These are phyloP conservation scores for Aplocera efformata DNA, from an alignment of 2,888 invertebrate species.

Conservation along the genomic window DNA sequence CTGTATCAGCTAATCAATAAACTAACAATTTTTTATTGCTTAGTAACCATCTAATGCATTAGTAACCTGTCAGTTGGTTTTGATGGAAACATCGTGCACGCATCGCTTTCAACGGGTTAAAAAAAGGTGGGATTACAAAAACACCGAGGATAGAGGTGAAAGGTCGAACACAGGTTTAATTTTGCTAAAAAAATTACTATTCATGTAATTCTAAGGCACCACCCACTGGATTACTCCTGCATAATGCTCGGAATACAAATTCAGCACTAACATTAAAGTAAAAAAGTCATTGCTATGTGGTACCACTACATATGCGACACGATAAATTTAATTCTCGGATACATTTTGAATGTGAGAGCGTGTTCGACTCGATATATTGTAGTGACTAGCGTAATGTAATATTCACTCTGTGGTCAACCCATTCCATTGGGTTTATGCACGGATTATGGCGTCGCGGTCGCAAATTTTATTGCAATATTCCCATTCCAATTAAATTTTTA, in stretches of 20 bases:
- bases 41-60: slow-evolving; percentile 54
- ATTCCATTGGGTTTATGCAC: slow-evolving; percentile 13
- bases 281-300: slow-evolving; percentile 64
- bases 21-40: slow-evolving; percentile 20
- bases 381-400: background rate
- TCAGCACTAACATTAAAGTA: slow-evolving; percentile 38
- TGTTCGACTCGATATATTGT: slow-evolving; percentile 1
- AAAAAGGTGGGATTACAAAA: slow-evolving; percentile 29
- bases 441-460: slow-evolving; percentile 46
- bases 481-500: slow-evolving; percentile 26
- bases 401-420: background rate
- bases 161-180: slow-evolving; percentile 11
- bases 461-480: slow-evolving; percentile 47
- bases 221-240: slow-evolving; percentile 70
- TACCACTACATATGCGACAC: slow-evolving; percentile 57
- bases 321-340: slow-evolving; percentile 48
- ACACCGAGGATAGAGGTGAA: slow-evolving; percentile 9
- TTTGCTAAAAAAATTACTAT: slow-evolving; percentile 31
- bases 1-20: slow-evolving; percentile 16
- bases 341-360: slow-evolving; percentile 37
- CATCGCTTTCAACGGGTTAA: slow-evolving; percentile 52
- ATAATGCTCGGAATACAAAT: slow-evolving; percentile 68
- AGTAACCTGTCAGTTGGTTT: slow-evolving; percentile 58
- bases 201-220: slow-evolving; percentile 65
- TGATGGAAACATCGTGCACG: slow-evolving; percentile 16